phyloP scores from a whole-genome alignment of 2,797 vertebrate genomes.

The Gadopsis marmoratus region DNA sequence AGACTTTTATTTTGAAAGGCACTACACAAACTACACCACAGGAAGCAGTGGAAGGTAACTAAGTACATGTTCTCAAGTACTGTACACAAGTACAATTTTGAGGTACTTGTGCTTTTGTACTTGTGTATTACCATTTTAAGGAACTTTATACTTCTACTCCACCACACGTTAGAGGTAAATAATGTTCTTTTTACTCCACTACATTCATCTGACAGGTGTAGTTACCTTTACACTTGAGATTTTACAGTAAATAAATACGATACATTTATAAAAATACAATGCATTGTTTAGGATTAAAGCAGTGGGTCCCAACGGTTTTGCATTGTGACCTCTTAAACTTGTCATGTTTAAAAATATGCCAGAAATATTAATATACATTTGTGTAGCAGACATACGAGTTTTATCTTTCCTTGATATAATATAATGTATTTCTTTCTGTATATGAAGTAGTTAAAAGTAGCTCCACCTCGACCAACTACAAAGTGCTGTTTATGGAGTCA shows the following conservation, averaged over 20 bases:
- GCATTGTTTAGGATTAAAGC: background rate
- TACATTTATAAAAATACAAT: background rate
- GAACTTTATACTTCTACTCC: background rate
- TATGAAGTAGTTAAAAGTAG: too few relatives aligned
- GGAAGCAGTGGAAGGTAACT: too few relatives aligned
- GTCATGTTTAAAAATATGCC: too few relatives aligned
- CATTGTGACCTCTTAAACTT: too few relatives aligned
- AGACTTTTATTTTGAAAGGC: background rate
- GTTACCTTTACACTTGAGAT: background rate
- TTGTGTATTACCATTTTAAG: background rate
- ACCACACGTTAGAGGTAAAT: background rate
- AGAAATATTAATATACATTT: background rate
- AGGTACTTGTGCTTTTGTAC: background rate
- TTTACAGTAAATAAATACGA: background rate
- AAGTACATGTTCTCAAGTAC: background rate
- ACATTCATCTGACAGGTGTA: background rate
- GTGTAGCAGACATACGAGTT: too few relatives aligned
- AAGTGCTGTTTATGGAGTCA: too few relatives aligned
- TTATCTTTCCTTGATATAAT: background rate
- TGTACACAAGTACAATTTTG: background rate
- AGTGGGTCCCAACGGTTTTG: background rate
- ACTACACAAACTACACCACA: background rate
- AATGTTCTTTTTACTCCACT: background rate
- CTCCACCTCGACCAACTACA: too few relatives aligned
- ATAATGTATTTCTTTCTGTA: too few relatives aligned